Base-by-base conservation (phyloP, 2,888 invertebrate genomes). In the Hybos culiciformis region DNA sequence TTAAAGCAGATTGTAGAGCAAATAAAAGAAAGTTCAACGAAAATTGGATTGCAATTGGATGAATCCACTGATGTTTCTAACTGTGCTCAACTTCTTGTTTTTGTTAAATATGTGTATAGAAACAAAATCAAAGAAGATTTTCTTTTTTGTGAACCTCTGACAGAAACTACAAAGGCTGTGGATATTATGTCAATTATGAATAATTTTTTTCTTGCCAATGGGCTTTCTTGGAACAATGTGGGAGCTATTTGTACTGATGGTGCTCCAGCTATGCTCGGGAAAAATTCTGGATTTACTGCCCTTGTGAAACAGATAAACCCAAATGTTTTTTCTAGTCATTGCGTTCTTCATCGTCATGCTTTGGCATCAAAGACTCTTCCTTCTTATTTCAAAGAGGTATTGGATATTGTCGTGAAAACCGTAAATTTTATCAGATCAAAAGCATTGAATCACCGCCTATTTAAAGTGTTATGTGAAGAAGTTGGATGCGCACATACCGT, bases 21-120 rank as follows among this genome's bases (percentile, higher is more conserved):
- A 26, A 26, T 26, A 26, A 3, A 26, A 7, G 7, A 26, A 26
- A 26, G 26, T 26, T 26, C 26, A 26, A 7, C 26, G 12, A 33
- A 32, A 36, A 24, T 36, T 20, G 36, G 15, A n/a, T 15, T 36
- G 8, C 21, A 21, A 21, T n/a, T 36, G 19, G 36, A 36, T 21
- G 36, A 36, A 21, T 36, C 36, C 12, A 36, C 39, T 19, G 31
- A 39, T 18, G n/a, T 26, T 17, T 19, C 39, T 14, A 39, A 39
- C 14, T 31, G 6, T 9, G 39, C 29, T 21, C 29, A 39, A 17
- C 19, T 39, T 14, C n/a, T 39, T 7, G 17, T 39, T 39, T 31
- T 39, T 31, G 39, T 39, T 14, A 39, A 19, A 39, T 39, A 26
- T 26, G 26, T 26, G 7, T 5, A 26, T 26, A 7, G 7, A 26